Percentiles rank a stretch among this genome's conserved stretches.
These are phyloP conservation scores for Serrognathus titanus DNA, from an alignment of 2,888 invertebrate genomes.

Conservation along the genomic window DNA sequence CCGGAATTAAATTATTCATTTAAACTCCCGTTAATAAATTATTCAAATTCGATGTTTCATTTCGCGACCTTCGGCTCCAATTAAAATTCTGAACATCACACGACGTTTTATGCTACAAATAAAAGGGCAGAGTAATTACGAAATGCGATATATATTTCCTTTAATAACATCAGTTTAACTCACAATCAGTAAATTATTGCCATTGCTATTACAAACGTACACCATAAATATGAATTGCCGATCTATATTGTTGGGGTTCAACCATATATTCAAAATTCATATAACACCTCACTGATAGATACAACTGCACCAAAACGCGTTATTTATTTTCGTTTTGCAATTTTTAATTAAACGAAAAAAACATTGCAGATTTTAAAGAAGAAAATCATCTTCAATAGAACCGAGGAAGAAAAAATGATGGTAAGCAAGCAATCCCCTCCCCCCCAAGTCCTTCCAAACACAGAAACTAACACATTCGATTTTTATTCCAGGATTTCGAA, in stretches of 20 bases:
- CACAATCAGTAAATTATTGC: slow-evolving; percentile 7
- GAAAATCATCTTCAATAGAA: no score
- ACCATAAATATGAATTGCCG: slow-evolving; percentile 6
- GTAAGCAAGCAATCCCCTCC: no score
- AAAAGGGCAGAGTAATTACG: not conserved
- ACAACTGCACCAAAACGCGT: no score
- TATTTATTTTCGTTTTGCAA: no score
- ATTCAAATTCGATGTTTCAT: slow-evolving; percentile 1
- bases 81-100: not conserved
- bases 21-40: not conserved
- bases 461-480: no score
- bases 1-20: slow-evolving; percentile 2
- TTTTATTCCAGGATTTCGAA: no score
- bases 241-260: not conserved
- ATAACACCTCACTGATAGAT: no score
- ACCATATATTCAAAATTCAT: no score
- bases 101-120: not conserved
- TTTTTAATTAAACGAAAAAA: no score
- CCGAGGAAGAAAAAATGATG: no score
- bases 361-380: no score
- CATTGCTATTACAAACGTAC: slow-evolving; percentile 1
- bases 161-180: slow-evolving; percentile 7
- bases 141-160: slow-evolving; percentile 10
- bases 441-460: no score
- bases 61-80: not conserved